A percentile compares a stretch with the other conserved stretches of the same genome.
These are phyloP conservation scores for Tetramorium simillimum DNA, from an alignment of 1,140 invertebrate genomes.

Conservation along the genomic window DNA sequence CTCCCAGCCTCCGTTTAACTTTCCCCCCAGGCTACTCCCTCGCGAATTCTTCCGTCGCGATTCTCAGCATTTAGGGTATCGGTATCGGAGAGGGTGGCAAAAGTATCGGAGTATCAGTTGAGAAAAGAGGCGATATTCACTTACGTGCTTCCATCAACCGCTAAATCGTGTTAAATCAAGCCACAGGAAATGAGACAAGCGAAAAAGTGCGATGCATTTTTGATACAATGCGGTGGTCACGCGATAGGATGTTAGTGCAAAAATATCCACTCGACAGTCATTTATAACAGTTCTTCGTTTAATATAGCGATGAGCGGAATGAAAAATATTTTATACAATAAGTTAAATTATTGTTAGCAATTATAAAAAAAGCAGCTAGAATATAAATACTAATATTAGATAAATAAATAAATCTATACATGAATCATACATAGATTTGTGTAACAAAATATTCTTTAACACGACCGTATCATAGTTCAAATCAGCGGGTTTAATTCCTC, in stretches of 20 bases:
- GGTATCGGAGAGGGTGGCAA: conserved; percentile 2
- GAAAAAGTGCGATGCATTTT: neutral
- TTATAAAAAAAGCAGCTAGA: neutral
- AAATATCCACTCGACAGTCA: neutral
- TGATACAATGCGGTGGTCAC: neutral
- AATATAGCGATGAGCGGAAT: neutral
- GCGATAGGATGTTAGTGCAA: neutral
- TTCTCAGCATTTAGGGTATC: conserved; percentile 36
- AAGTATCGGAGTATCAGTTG: conserved; percentile 41
- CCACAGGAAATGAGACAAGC: conserved; percentile 56
- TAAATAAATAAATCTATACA: neutral
- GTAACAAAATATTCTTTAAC: neutral
- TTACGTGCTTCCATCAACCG: conserved; percentile 51
- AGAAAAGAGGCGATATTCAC: conserved; percentile 48
- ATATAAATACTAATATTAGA: neutral
- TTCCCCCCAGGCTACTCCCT: neutral
- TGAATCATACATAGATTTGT: neutral
- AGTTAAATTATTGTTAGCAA: neutral
- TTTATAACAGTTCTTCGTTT: neutral
- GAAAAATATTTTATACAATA: neutral
- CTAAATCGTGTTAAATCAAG: conserved; percentile 57
- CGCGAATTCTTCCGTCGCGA: conserved; percentile 7
- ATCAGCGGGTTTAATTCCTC: neutral
- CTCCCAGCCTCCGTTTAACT: neutral
- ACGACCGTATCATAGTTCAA: neutral